These are phyloP conservation scores for Butorides virescens DNA, from an alignment of 2,113 vertebrate genomes.

Conservation along the genomic window DNA sequence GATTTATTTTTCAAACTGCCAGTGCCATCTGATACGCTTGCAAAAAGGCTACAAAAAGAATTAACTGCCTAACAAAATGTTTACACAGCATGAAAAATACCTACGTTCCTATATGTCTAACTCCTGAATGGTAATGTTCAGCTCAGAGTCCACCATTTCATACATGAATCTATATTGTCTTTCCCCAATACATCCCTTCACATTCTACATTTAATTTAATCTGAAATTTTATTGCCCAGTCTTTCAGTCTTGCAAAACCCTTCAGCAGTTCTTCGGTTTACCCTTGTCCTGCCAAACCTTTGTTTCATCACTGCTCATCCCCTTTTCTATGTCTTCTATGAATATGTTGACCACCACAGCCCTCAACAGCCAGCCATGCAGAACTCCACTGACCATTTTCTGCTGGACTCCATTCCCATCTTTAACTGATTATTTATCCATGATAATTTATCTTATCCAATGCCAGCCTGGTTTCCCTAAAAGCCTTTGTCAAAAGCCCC, in stretches of 20 bases:
- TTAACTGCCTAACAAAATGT: conserved; percentile 1
- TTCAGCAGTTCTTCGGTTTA: neutral
- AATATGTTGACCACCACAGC: rapidly evolving
- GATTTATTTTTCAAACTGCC: conserved; percentile 54
- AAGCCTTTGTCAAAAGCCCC: neutral
- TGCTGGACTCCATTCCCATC: neutral
- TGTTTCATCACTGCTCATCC: rapidly evolving
- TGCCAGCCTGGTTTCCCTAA: neutral
- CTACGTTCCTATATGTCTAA: neutral
- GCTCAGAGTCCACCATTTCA: neutral
- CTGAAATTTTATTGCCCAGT: neutral
- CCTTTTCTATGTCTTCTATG: neutral
- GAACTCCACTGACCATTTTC: neutral
- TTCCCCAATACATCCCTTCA: neutral
- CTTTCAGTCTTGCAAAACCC: neutral
- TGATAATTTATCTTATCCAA: neutral
- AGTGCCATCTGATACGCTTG: neutral
- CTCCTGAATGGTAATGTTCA: neutral
- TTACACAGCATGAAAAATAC: neutral
- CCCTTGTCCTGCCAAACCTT: neutral
- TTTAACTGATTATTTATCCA: neutral
- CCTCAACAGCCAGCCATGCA: neutral
- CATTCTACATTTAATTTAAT: neutral
- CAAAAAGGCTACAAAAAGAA: conserved; percentile 14
- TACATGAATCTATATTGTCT: rapidly evolving